Evolutionary conservation across 2,888 invertebrate species (phyloP), one percentile per base, ranked within the genome.

Genomic region (Fragum sueziense): DNA sequence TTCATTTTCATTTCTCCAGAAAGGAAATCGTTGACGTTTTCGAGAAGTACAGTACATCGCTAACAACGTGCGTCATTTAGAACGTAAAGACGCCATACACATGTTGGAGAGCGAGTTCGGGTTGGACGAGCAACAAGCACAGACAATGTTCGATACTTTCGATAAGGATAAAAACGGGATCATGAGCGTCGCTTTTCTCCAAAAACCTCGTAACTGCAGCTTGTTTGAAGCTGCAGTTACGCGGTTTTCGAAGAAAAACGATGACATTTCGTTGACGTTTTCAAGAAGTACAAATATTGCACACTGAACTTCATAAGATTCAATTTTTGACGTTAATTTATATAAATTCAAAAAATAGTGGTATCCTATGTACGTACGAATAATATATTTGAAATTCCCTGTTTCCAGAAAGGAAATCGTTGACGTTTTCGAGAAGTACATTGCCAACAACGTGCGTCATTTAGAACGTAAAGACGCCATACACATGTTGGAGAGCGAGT

Each of bases 141-240:
- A 80, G 11, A 85, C 86, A 6, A 91, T 92, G 90, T 92, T 92
- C 76, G 91, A 92, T 31, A 89, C 91, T 0, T 92, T 92, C 75
- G 92, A 92, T 85, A 91, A 91, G 76, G 92, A 92, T 82, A 86
- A 89, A 71, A 92, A 92, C 74, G 90, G 88, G 4, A 87, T 90
- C 41, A 91, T 92, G 90, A 91, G 91, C 79, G 87, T 92, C 68
- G n/a, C n/a, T n/a, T n/a, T n/a, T n/a, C n/a, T n/a, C n/a, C n/a
- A n/a, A n/a, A n/a, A n/a, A n/a, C n/a, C n/a, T n/a, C n/a, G n/a
- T n/a, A n/a, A n/a, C n/a, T n/a, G n/a, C n/a, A n/a, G n/a, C n/a
- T n/a, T n/a, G n/a, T n/a, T n/a, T n/a, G n/a, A n/a, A n/a, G n/a
- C n/a, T n/a, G n/a, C n/a, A n/a, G n/a, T n/a, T n/a, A n/a, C n/a